Evolutionary conservation across 2,113 vertebrate species (phyloP).

Genomic region (Parotia lawesii): DNA sequence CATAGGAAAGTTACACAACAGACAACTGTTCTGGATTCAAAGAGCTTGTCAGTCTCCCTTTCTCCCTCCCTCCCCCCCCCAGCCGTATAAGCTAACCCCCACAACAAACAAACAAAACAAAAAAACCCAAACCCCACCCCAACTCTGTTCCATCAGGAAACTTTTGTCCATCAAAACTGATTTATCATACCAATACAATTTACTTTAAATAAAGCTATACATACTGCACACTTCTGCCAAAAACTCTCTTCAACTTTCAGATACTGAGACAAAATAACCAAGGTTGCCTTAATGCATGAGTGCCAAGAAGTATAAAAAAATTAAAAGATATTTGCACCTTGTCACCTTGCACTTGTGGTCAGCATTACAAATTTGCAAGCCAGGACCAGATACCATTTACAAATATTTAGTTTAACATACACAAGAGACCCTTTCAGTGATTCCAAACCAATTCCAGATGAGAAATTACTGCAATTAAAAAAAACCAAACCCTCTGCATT

Average conservation of each 20-base stretch:
- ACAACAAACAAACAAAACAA: not conserved
- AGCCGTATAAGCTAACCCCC: not conserved
- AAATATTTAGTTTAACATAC: conserved; percentile 27
- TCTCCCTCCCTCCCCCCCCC: not conserved
- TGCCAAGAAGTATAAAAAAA: conserved; percentile 57
- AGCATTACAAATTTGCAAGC: conserved; percentile 4
- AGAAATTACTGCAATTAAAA: conserved; percentile 33
- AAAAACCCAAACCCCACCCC: not conserved
- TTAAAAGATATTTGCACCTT: conserved; percentile 33
- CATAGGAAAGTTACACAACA: conserved; percentile 12
- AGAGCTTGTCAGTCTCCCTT: not conserved
- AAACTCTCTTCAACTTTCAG: conserved; percentile 54
- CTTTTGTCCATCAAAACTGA: conserved; percentile 56
- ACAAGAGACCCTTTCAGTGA: not conserved
- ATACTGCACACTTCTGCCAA: conserved; percentile 65
- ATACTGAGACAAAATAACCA: conserved; percentile 61
- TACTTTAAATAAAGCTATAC: conserved; percentile 63
- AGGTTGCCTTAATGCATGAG: conserved; percentile 52
- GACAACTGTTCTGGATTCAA: conserved; percentile 31
- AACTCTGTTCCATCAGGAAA: conserved; percentile 53
- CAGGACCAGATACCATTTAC: not conserved
- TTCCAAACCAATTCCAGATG: conserved; percentile 49
- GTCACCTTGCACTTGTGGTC: conserved; percentile 14
- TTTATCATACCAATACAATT: conserved; percentile 54
- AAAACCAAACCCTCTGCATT: conserved; percentile 3